Percentiles rank a stretch among this genome's conserved stretches.
Evolutionary conservation across 2,797 vertebrate genomes (phyloP).

Genomic region (Dromococcyx pavoninus): DNA sequence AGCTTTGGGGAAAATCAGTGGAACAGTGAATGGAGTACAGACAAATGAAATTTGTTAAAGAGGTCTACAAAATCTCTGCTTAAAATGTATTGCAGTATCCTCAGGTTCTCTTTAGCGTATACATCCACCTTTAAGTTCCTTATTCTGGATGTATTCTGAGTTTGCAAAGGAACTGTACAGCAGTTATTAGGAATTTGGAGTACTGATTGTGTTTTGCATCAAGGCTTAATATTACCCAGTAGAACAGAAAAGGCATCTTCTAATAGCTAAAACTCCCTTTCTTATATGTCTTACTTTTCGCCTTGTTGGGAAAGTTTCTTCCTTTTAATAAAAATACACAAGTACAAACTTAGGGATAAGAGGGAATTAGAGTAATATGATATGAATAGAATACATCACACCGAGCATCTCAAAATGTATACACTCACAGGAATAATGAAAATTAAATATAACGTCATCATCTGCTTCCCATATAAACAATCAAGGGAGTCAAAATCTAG

Average conservation of each 20-base stretch:
- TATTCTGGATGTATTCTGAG: not conserved
- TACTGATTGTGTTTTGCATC: not conserved
- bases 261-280: not conserved
- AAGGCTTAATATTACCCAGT: not conserved
- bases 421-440: conserved; percentile 63
- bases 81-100: not conserved
- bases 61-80: not conserved
- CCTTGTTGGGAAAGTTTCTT: not conserved
- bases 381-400: conserved; percentile 31
- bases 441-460: conserved; percentile 64
- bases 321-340: conserved; percentile 60
- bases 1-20: conserved; percentile 2
- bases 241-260: not conserved
- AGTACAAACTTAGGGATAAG: conserved; percentile 50
- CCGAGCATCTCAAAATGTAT: conserved; percentile 26
- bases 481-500: conserved; percentile 66
- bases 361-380: conserved; percentile 48
- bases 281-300: not conserved
- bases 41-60: not conserved
- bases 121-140: not conserved
- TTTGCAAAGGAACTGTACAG: not conserved
- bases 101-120: not conserved
- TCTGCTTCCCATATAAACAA: conserved; percentile 68
- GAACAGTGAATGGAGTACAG: not conserved
- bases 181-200: not conserved